Evolutionary conservation across 1,140 invertebrate genomes (phyloP).

Genomic region (Archivesica marissinica): DNA sequence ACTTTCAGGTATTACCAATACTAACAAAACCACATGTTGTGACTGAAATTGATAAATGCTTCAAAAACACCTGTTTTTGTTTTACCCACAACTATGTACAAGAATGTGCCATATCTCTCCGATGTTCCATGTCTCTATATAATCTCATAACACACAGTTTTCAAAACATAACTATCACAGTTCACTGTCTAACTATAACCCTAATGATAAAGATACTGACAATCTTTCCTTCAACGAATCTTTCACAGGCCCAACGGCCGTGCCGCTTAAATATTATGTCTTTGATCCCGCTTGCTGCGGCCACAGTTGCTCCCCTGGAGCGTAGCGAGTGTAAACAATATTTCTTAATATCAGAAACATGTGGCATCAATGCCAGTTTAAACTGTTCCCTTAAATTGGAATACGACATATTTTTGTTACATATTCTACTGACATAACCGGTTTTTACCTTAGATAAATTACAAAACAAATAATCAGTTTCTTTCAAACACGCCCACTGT

Average conservation of each 20-base stretch:
- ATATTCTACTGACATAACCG: not conserved
- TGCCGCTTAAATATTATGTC: constrained; percentile 36
- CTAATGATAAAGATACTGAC: too few species aligned
- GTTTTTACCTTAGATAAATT: not conserved
- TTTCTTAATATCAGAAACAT: constrained; percentile 22
- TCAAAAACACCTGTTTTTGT: too few species aligned
- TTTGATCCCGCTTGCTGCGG: not conserved
- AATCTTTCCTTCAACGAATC: too few species aligned
- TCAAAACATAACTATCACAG: too few species aligned
- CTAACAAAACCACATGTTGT: too few species aligned
- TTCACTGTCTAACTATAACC: too few species aligned
- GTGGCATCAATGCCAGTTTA: constrained; percentile 8
- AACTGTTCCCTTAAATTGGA: constrained; percentile 22
- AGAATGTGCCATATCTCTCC: too few species aligned
- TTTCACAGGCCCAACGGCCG: constrained; percentile 38
- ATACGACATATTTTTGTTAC: constrained; percentile 34
- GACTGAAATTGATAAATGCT: too few species aligned
- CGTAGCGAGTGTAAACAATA: constrained; percentile 53
- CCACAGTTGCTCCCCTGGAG: constrained; percentile 29
- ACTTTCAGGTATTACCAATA: too few species aligned
- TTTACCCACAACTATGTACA: too few species aligned
- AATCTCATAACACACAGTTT: too few species aligned
- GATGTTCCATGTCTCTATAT: too few species aligned
- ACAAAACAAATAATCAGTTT: not conserved
- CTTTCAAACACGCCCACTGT: not conserved